Conservation (phyloP, 2,113 vertebrate species). For the Pangasianodon hypophthalmus region DNA sequence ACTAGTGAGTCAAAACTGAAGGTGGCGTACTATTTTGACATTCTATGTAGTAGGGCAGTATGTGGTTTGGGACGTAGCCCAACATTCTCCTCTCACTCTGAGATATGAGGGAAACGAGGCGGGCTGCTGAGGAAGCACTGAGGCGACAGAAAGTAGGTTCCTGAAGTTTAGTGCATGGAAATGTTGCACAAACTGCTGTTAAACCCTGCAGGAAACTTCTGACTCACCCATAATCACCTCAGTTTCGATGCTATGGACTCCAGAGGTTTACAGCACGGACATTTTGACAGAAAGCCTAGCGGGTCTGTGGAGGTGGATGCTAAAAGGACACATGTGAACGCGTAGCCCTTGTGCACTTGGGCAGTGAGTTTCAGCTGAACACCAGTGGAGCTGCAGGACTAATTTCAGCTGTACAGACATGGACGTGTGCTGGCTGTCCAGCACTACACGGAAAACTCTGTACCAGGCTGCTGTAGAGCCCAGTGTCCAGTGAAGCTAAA, state of each 20-base stretch:
- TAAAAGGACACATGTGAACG: neutral
- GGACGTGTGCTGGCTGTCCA: neutral
- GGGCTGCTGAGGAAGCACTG: neutral
- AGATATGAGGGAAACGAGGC: neutral
- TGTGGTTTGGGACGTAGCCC: slow-evolving; percentile 60
- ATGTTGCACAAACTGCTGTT: neutral
- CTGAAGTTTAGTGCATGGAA: neutral
- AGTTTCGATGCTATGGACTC: neutral
- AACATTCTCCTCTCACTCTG: slow-evolving; percentile 1
- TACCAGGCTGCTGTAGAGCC: neutral
- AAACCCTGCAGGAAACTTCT: neutral
- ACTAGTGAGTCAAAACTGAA: neutral
- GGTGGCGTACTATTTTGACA: neutral
- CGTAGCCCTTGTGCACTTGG: neutral
- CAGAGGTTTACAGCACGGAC: neutral
- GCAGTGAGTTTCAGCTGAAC: neutral
- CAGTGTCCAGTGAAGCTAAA: neutral
- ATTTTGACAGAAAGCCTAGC: neutral
- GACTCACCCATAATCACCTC: neutral
- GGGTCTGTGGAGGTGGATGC: neutral
- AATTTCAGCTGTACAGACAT: neutral
- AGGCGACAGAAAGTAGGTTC: neutral
- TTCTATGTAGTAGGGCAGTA: slow-evolving; percentile 47
- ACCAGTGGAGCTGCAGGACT: neutral
- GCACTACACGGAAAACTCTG: neutral